These are phyloP conservation scores for Phaetusa simplex DNA, from an alignment of 2,113 vertebrate species.

Conservation along the genomic window DNA sequence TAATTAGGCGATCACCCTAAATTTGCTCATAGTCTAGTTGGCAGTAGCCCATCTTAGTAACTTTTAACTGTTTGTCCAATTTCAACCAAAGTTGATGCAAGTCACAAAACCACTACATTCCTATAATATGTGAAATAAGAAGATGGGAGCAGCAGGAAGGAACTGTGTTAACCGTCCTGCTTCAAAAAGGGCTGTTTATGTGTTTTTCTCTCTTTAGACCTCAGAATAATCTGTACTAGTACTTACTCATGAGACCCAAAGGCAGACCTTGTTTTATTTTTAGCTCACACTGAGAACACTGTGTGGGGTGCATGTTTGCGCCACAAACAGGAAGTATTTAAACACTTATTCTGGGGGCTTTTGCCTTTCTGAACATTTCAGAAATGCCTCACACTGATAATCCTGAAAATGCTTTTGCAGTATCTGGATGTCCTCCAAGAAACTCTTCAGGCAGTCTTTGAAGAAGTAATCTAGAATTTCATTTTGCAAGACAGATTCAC, in stretches of 20 bases:
- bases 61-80: background rate
- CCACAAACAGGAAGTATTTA: background rate
- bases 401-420: background rate
- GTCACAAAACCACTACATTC: fast-evolving
- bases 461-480: background rate
- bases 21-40: background rate
- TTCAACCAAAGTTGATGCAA: background rate
- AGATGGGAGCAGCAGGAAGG: background rate
- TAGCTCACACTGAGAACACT: background rate
- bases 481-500: background rate
- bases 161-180: background rate
- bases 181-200: background rate
- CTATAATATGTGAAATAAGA: background rate
- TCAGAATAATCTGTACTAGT: background rate
- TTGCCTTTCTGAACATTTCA: background rate
- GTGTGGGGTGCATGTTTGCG: background rate
- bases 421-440: background rate
- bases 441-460: background rate
- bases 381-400: background rate
- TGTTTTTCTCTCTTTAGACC: background rate
- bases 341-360: background rate
- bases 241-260: background rate
- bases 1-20: background rate
- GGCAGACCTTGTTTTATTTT: background rate
- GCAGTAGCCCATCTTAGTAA: background rate